Conservation (phyloP, 2,797 vertebrate species). For the Morelia viridis region DNA sequence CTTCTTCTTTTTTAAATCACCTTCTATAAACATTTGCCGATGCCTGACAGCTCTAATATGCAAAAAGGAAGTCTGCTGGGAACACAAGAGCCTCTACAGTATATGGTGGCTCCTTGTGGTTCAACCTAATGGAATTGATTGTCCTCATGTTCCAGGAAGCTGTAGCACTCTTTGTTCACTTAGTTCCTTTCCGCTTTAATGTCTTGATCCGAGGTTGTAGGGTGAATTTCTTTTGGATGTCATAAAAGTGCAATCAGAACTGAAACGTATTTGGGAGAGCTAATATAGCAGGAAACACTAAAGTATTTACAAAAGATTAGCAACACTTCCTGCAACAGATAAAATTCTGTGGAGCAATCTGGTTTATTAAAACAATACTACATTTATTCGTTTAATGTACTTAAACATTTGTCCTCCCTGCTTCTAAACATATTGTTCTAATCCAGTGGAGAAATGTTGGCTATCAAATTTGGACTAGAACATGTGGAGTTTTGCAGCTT, state of each 20-base stretch:
- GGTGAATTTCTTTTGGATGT: background rate
- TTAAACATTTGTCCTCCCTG: background rate
- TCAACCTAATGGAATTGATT: slow-evolving; percentile 34
- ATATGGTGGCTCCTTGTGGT: slow-evolving; percentile 21
- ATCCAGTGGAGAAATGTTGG: background rate
- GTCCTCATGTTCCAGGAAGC: slow-evolving; percentile 61
- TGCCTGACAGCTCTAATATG: slow-evolving; percentile 22
- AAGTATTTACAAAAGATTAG: background rate
- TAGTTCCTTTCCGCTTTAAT: slow-evolving; percentile 45
- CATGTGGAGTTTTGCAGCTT: background rate
- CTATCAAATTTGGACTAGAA: background rate
- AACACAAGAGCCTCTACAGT: slow-evolving; percentile 13
- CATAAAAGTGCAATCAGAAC: background rate
- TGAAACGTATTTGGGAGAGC: background rate
- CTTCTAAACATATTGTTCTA: background rate
- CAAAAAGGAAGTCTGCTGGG: slow-evolving; percentile 28
- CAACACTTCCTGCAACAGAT: background rate
- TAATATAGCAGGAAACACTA: background rate
- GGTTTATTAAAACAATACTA: slow-evolving; percentile 17
- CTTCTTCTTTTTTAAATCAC: background rate
- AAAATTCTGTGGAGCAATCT: background rate
- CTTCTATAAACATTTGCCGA: slow-evolving; percentile 22
- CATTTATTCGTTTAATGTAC: background rate
- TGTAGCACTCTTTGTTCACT: background rate
- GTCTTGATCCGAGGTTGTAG: background rate